Conservation (phyloP, 2,113 vertebrate species). For the Cairina moschata region DNA sequence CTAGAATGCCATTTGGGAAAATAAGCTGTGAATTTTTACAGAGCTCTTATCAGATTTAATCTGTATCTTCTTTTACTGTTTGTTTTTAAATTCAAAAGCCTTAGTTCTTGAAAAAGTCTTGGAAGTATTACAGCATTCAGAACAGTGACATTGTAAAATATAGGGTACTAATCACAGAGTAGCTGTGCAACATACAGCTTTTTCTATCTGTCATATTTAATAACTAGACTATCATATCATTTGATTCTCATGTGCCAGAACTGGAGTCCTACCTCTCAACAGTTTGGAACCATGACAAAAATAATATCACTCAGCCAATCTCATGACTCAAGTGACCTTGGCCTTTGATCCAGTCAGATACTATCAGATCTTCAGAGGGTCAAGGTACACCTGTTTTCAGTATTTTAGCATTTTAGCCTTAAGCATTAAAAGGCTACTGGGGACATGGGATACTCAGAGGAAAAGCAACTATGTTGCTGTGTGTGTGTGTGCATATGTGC, state of each 20-base stretch:
- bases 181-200: slow-evolving; percentile 63
- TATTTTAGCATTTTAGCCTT: slow-evolving; percentile 40
- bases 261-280: slow-evolving; percentile 41
- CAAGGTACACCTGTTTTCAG: slow-evolving; percentile 48
- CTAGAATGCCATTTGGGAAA: slow-evolving; percentile 25
- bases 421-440: slow-evolving; percentile 31
- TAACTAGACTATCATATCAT: slow-evolving; percentile 60
- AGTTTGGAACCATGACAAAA: slow-evolving; percentile 70
- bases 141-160: slow-evolving; percentile 68
- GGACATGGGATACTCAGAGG: neutral
- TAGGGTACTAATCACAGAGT: slow-evolving; percentile 70
- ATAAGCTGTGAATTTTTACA: slow-evolving; percentile 43
- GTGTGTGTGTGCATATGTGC: neutral
- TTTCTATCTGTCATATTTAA: slow-evolving; percentile 77
- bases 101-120: slow-evolving; percentile 62
- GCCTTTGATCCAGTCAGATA: slow-evolving; percentile 60
- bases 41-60: slow-evolving; percentile 36
- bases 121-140: slow-evolving; percentile 43
- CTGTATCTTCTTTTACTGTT: slow-evolving; percentile 46
- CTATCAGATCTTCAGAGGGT: slow-evolving; percentile 60
- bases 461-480: neutral
- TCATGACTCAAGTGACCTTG: slow-evolving; percentile 44
- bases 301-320: slow-evolving; percentile 71
- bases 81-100: slow-evolving; percentile 53
- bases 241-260: slow-evolving; percentile 62